These are phyloP conservation scores for Saguinus oedipus DNA, from an alignment of 2,797 vertebrate species.

Conservation along the genomic window DNA sequence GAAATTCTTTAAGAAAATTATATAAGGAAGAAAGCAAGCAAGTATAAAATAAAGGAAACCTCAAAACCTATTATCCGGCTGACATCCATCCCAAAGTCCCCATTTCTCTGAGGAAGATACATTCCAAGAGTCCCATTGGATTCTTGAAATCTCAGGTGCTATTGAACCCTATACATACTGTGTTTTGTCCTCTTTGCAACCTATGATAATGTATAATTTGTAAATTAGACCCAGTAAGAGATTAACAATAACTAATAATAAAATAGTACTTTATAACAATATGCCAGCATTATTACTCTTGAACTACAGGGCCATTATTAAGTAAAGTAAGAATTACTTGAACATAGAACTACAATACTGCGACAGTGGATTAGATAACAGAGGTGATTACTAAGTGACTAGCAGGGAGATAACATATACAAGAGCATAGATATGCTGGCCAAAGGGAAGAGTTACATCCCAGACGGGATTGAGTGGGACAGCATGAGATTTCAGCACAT, in stretches of 20 bases:
- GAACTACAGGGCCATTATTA: background rate
- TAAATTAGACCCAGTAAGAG: background rate
- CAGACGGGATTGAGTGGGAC: background rate
- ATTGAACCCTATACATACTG: background rate
- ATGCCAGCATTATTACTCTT: background rate
- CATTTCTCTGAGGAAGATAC: background rate
- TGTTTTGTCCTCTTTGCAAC: background rate
- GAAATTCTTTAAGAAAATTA: slow-evolving; percentile 20
- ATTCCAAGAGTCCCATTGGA: background rate
- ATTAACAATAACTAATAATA: background rate
- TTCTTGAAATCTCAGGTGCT: background rate
- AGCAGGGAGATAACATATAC: background rate
- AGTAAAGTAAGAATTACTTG: background rate
- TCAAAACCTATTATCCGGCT: background rate
- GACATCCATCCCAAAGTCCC: background rate
- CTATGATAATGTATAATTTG: background rate
- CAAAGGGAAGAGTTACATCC: background rate
- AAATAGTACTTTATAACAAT: background rate
- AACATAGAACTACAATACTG: background rate
- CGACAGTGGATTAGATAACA: background rate
- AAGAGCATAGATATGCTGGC: background rate
- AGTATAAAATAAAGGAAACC: background rate
- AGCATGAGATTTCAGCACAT: background rate
- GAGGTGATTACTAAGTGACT: background rate
- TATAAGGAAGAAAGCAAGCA: background rate